Evolutionary conservation across 2,888 invertebrate genomes (phyloP), one percentile per base, ranked within the genome.

Genomic region (Amiota communis): DNA sequence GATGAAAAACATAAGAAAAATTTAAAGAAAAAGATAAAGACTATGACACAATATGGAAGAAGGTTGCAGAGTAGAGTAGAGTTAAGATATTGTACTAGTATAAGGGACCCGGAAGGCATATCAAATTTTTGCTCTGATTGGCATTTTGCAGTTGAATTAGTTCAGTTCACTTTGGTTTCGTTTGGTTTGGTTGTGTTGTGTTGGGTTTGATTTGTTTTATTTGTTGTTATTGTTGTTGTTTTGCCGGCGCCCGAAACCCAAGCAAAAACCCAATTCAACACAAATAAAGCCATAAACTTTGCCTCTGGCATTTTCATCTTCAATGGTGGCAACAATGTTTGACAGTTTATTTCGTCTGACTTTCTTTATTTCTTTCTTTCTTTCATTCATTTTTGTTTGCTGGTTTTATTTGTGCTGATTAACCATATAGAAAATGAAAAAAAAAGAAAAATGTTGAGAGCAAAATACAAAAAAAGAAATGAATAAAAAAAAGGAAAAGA

Each of bases 31-130:
- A 71, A 36, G 2, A 36, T 36, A 36, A 36, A 36, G 2, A 36
- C 6, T 36, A 36, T 36, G 36, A 36, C 36, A 36, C 36, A 36
- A 36, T 4, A 36, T 36, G 36, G 36, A 36, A 6, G 36, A 36
- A 36, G 36, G 36, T 2, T 36, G 36, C 2, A 6, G 36, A 6
- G 36, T 3, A 23, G 23, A 23, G 23, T 23, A 23, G 1, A 23
- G 23, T 23, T 1, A 23, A 23, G 20, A 63, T 57, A 61, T 64
- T 15, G n/a, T 12, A 23, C 9, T n/a, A n/a, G n/a, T n/a, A n/a
- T n/a, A 20, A 65, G 64, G 56, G 63, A 75, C 78, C 82, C 78
- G 75, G 78, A 77, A 84, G 85, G 86, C 82, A 86, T 82, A 86
- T 82, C 86, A 82, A 86, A 79, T 84, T 81, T 86, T 82, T 78